These are phyloP conservation scores for Drosophila triauraria DNA, from an alignment of 1,140 invertebrate genomes.

Conservation along the genomic window DNA sequence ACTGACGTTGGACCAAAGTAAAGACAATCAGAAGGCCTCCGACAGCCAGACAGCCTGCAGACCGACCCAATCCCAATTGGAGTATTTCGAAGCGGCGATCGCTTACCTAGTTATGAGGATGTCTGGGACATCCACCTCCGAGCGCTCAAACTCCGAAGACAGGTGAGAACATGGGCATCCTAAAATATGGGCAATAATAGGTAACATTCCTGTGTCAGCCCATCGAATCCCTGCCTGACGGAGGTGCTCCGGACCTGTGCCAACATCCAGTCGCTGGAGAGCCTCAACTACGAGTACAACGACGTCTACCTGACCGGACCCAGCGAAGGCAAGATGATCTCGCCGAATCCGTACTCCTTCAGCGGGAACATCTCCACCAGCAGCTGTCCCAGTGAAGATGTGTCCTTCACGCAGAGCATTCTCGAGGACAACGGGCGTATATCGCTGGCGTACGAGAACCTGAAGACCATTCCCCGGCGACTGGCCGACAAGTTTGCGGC, in stretches of 20 bases:
- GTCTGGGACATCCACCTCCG: constrained; percentile 71
- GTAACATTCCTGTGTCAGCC: neutral
- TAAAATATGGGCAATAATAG: neutral
- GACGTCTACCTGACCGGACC: constrained; percentile 47
- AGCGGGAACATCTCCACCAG: constrained; percentile 72
- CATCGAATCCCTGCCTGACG: constrained; percentile 56
- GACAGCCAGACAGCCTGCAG: neutral
- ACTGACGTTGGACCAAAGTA: constrained; percentile 48
- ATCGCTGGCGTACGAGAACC: constrained; percentile 80
- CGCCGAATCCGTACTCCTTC: constrained; percentile 67
- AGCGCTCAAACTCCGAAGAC: constrained; percentile 71
- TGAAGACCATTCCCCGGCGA: constrained; percentile 66
- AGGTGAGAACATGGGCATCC: constrained; percentile 29
- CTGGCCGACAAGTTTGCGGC: constrained; percentile 77
- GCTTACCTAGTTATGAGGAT: constrained; percentile 29
- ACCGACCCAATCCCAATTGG: constrained; percentile 14
- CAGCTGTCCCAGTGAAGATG: constrained; percentile 73
- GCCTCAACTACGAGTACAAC: constrained; percentile 68
- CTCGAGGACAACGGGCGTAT: constrained; percentile 78
- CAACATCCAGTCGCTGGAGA: constrained; percentile 73
- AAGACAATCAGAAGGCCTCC: constrained; percentile 13
- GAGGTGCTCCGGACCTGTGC: constrained; percentile 71
- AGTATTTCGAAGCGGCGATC: constrained; percentile 1
- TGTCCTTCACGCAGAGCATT: constrained; percentile 64
- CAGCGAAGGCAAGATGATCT: constrained; percentile 66